Conservation (phyloP, 2,888 invertebrate species). For the Lumbricus terrestris region DNA sequence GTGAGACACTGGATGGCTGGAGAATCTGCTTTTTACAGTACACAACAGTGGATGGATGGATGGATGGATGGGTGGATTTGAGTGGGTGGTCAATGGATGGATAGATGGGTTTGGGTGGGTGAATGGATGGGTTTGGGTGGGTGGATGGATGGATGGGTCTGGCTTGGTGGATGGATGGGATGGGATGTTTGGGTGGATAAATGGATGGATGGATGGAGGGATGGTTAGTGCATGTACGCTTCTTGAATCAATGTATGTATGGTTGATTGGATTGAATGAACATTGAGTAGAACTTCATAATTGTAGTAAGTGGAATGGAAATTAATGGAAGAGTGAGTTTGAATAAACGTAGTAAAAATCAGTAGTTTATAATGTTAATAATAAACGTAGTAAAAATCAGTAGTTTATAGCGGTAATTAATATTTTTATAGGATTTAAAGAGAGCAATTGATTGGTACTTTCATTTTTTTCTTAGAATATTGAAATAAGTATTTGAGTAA, state of each 20-base stretch:
- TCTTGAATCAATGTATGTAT: not conserved
- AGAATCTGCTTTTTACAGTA: not conserved
- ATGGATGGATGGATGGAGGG: not conserved
- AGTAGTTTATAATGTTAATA: not conserved
- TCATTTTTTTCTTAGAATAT: not conserved
- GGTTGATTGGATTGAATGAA: not conserved
- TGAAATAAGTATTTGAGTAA: not conserved
- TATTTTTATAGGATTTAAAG: not conserved
- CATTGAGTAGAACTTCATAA: not conserved
- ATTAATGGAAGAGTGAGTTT: not conserved
- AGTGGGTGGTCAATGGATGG: not conserved
- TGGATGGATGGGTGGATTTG: not conserved
- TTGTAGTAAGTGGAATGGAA: not conserved
- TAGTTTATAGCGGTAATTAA: not conserved
- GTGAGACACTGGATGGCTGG: not conserved
- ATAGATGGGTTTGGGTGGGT: no score
- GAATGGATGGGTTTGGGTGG: not conserved
- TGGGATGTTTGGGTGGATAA: not conserved
- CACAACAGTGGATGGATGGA: not conserved
- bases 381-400: not conserved
- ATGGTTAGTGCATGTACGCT: not conserved
- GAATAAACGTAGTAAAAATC: not conserved
- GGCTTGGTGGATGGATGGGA: not conserved
- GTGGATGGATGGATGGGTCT: not conserved
- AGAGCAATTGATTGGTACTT: not conserved